Base-by-base conservation (phyloP, 2,888 invertebrate species). In the Scaeva pyrastri region DNA sequence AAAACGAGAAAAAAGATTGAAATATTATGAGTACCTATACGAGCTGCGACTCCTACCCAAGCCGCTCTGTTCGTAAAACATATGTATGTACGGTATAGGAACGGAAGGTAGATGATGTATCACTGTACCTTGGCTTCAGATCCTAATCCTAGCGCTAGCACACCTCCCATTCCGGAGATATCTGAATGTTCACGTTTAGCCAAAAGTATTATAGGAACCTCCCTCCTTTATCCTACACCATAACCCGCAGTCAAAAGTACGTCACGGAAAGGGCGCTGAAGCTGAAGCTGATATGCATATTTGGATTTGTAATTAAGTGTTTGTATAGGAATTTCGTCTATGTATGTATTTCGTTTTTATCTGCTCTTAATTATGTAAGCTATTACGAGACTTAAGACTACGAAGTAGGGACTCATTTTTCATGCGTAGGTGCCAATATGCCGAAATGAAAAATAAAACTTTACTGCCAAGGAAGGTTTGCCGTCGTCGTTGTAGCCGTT, bases 341-440 rank as follows among this genome's bases (percentile, higher is more conserved):
- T 52, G 14, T 52, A 23, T 14, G 23, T 50, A n/a, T 36, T n/a
- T 36, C 21, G 50, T 41, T 21, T 68, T 52, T 68, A 52, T 68
- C 50, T 68, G 2, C 52, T 68, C 23, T 52, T 68, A 68, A 68
- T 68, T 68, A 52, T 68, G 50, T 52, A 68, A 68, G 68, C 68
- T 64, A 6, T 52, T 68, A 52, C 21, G 50, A 48, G 48, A 21
- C 31, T 19, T 31, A 31, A 31, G 6, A 31, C 31, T 31, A 14
- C 48, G 14, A 68, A 52, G 52, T 52, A 39, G 52, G 16, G 52
- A 68, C 52, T 39, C 68, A 72, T 56, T 60, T 60, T 71, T 55
- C 58, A 66, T 72, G 82, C 77, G 82, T 82, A 82, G 82, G 82
- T 77, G 82, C 62, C 14, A 21, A 31, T 52, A 58, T 7, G 31